Evolutionary conservation across 2,113 vertebrate species (phyloP).

Genomic region (Cygnus atratus): DNA sequence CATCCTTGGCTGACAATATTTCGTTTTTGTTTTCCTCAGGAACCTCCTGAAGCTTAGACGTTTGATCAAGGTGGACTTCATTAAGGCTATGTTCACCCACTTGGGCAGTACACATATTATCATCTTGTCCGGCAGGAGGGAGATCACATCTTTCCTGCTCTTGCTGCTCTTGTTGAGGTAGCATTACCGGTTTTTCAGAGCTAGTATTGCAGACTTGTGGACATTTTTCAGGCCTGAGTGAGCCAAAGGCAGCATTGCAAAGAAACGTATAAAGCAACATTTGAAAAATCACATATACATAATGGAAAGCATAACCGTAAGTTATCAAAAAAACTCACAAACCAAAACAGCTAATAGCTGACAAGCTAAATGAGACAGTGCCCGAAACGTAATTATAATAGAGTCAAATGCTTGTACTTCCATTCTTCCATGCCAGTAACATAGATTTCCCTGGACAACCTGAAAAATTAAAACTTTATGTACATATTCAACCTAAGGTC

Average conservation of each 20-base stretch:
- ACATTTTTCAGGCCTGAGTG: conserved; percentile 37
- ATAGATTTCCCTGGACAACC: rapidly evolving
- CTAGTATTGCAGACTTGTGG: conserved; percentile 67
- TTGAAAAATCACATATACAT: neutral
- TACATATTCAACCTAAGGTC: neutral
- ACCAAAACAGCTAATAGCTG: neutral
- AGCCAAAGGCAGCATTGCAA: conserved; percentile 56
- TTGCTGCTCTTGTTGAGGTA: neutral
- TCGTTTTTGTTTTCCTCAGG: neutral
- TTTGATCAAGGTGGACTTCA: neutral
- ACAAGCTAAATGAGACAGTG: neutral
- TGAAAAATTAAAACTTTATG: neutral
- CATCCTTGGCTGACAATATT: conserved; percentile 60
- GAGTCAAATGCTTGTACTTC: neutral
- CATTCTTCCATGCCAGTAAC: neutral
- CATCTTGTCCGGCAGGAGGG: conserved; percentile 70
- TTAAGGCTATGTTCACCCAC: neutral
- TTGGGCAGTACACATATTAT: conserved; percentile 58
- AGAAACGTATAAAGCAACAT: neutral
- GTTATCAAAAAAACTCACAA: neutral
- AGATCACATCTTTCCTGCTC: conserved; percentile 55
- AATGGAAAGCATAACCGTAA: neutral
- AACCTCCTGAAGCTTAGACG: conserved; percentile 20
- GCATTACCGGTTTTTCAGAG: conserved; percentile 10
- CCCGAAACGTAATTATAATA: neutral